phyloP scores from a whole-genome alignment of 2,888 invertebrate species.

The Heteromyza rotundicornis region DNA sequence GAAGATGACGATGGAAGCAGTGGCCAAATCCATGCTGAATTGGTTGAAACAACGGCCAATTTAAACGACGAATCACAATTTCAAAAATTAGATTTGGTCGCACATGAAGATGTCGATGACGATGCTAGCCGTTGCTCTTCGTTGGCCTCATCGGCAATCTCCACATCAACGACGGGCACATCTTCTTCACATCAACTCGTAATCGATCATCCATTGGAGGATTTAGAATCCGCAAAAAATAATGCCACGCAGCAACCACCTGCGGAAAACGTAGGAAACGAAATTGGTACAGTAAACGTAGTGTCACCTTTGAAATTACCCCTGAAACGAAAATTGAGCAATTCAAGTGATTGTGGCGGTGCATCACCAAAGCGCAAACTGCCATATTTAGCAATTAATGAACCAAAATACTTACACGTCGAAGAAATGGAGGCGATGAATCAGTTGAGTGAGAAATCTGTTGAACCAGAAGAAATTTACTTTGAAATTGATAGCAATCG shows the following conservation, averaged over 20 bases:
- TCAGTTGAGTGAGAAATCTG: too few relatives aligned
- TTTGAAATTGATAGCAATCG: too few relatives aligned
- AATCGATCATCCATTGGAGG: slow-evolving; percentile 57
- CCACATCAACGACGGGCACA: slow-evolving; percentile 43
- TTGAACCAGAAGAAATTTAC: too few relatives aligned
- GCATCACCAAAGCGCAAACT: slow-evolving; percentile 33
- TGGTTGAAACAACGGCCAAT: too few relatives aligned
- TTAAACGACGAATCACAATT: too few relatives aligned
- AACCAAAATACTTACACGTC: too few relatives aligned
- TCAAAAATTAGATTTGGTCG: too few relatives aligned
- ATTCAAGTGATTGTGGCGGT: slow-evolving; percentile 28
- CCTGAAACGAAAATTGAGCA: slow-evolving; percentile 42
- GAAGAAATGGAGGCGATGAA: too few relatives aligned
- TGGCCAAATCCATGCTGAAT: too few relatives aligned
- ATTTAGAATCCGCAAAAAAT: slow-evolving; percentile 25
- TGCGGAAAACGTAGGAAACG: slow-evolving; percentile 2
- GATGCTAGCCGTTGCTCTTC: slow-evolving; percentile 32
- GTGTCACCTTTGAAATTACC: slow-evolving; percentile 30
- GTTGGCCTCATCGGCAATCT: slow-evolving; percentile 25
- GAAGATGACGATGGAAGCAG: too few relatives aligned
- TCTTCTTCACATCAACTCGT: slow-evolving; percentile 58
- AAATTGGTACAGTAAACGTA: not conserved
- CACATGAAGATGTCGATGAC: slow-evolving; percentile 10
- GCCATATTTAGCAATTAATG: slow-evolving; percentile 31
- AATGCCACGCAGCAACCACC: not conserved